These are phyloP conservation scores for Cherax quadricarinatus DNA, from an alignment of 1,140 invertebrate genomes.

Conservation along the genomic window DNA sequence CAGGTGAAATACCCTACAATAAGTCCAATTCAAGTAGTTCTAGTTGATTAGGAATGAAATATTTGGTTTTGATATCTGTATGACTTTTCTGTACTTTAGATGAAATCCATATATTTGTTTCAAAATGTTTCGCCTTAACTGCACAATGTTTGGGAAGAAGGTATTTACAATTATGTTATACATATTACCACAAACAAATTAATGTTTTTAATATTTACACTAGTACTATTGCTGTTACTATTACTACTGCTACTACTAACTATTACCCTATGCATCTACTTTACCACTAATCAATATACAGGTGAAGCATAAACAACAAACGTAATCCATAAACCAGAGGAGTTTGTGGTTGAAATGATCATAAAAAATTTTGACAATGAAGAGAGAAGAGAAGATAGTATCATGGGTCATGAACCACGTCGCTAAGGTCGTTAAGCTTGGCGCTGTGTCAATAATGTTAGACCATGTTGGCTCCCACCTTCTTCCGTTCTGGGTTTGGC, in stretches of 20 bases:
- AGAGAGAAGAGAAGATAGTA: background rate
- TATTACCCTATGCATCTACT: too few species aligned
- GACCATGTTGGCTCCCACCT: background rate
- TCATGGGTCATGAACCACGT: background rate
- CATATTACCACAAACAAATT: background rate
- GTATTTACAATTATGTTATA: conserved; percentile 12
- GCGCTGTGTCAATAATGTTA: background rate
- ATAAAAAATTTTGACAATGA: background rate
- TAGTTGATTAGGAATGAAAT: too few species aligned
- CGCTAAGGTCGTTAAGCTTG: background rate
- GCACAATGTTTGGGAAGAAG: too few species aligned
- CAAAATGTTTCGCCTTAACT: too few species aligned
- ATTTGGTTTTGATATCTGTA: too few species aligned
- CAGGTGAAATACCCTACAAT: too few species aligned
- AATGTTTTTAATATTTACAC: background rate
- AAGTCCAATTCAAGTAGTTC: too few species aligned
- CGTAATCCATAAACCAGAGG: background rate
- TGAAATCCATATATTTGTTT: too few species aligned
- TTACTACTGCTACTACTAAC: too few species aligned
- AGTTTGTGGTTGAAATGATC: background rate
- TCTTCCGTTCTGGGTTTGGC: background rate
- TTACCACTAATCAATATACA: too few species aligned
- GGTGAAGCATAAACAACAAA: too few species aligned
- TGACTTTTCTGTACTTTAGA: too few species aligned
- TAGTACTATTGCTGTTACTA: background rate